Evolutionary conservation across 2,113 vertebrate genomes (phyloP).

Genomic region (Cyphomyrus plagiostoma): DNA sequence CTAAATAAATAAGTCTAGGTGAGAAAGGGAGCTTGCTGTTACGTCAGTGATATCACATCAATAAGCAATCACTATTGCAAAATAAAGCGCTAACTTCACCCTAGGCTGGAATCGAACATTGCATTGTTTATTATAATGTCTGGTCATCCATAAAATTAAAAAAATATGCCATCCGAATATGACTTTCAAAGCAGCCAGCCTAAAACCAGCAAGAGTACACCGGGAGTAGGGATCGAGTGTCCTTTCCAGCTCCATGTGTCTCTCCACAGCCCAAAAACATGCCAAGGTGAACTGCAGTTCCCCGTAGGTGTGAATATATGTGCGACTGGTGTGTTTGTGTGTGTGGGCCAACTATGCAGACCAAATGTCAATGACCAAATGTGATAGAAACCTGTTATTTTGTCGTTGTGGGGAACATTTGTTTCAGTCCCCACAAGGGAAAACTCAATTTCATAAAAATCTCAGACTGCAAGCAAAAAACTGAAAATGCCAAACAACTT

Average conservation of each 20-base stretch:
- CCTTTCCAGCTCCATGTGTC: neutral
- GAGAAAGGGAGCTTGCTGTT: too few relatives aligned
- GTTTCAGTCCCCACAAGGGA: too few relatives aligned
- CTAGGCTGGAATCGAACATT: neutral
- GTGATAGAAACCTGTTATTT: too few relatives aligned
- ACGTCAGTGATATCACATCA: neutral
- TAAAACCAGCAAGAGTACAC: neutral
- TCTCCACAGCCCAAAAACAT: neutral
- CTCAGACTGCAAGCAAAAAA: too few relatives aligned
- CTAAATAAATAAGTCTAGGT: neutral
- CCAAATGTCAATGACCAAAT: too few relatives aligned
- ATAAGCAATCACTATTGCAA: neutral
- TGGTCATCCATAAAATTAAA: neutral
- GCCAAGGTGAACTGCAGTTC: neutral
- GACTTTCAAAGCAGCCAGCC: neutral
- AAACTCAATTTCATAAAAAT: too few relatives aligned
- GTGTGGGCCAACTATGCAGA: neutral
- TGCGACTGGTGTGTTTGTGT: neutral
- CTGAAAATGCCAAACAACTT: too few relatives aligned
- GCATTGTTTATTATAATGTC: neutral
- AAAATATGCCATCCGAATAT: neutral
- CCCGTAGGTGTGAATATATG: neutral
- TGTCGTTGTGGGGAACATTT: too few relatives aligned
- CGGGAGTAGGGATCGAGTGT: neutral
- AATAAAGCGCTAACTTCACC: neutral